Evolutionary conservation across 2,113 vertebrate species (phyloP).

Genomic region (Crotalus horridus): DNA sequence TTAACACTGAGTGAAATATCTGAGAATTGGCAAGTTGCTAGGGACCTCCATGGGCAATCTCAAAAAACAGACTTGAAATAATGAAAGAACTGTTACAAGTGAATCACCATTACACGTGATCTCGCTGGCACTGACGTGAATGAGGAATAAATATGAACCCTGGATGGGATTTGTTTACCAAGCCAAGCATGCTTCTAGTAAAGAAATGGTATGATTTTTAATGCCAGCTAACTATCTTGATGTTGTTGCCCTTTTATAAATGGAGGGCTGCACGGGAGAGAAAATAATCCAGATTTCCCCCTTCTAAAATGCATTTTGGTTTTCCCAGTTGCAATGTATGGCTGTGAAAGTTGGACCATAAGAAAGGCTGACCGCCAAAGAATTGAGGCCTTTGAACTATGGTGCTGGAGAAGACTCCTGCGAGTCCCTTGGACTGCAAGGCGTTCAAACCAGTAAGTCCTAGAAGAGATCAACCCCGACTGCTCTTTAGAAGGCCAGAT

Average conservation of each 20-base stretch:
- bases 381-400: too few relatives aligned
- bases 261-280: not conserved
- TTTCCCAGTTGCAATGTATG: too few relatives aligned
- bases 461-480: too few relatives aligned
- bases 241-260: not conserved
- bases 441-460: too few relatives aligned
- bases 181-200: not conserved
- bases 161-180: not conserved
- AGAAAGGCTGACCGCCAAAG: too few relatives aligned
- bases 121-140: not conserved
- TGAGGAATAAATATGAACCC: not conserved
- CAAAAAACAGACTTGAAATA: not conserved
- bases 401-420: too few relatives aligned
- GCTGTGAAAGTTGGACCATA: too few relatives aligned
- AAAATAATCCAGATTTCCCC: not conserved
- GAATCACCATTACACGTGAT: too few relatives aligned
- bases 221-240: not conserved
- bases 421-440: too few relatives aligned
- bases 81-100: not conserved
- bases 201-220: not conserved
- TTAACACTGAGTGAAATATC: not conserved
- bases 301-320: not conserved
- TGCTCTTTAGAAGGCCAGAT: too few relatives aligned
- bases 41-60: not conserved
- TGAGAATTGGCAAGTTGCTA: not conserved